These are phyloP conservation scores for Pyralis farinalis DNA, from an alignment of 2,888 invertebrate genomes.

Conservation along the genomic window DNA sequence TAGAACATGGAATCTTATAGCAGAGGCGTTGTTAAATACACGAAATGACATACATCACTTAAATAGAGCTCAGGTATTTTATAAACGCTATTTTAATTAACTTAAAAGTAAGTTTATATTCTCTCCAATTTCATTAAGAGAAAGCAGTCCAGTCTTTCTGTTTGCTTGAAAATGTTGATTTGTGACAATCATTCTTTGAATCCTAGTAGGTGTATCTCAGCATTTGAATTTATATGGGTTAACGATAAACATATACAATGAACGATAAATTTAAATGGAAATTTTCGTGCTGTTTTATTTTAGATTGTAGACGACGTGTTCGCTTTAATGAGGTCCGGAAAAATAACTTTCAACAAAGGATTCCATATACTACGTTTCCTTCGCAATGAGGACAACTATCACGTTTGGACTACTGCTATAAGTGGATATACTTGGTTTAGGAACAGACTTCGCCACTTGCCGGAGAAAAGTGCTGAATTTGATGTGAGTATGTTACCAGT, in stretches of 20 bases:
- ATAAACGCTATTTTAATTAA: no score
- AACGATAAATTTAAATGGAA: no score
- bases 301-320: slow-evolving; percentile 69
- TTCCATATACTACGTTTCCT: slow-evolving; percentile 64
- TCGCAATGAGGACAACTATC: slow-evolving; percentile 51
- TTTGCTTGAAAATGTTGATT: no score
- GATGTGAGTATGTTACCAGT: slow-evolving; percentile 58
- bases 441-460: slow-evolving; percentile 57
- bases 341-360: slow-evolving; percentile 47
- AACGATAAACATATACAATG: no score
- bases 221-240: no score
- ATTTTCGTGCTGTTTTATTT: slow-evolving; percentile 17
- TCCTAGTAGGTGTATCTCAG: no score
- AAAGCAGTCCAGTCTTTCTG: no score
- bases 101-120: no score
- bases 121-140: no score
- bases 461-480: slow-evolving; percentile 49
- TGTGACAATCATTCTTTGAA: no score
- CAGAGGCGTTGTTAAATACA: slow-evolving; percentile 47
- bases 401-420: slow-evolving; percentile 69
- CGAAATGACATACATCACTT: slow-evolving; percentile 80
- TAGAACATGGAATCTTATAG: slow-evolving; percentile 77
- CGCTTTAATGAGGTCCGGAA: slow-evolving; percentile 57
- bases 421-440: slow-evolving; percentile 59
- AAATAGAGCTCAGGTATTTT: slow-evolving; percentile 86